Percentiles rank a stretch among this genome's conserved stretches.
Conservation (phyloP, 1,140 invertebrate species). For the Trichogramma pretiosum region DNA sequence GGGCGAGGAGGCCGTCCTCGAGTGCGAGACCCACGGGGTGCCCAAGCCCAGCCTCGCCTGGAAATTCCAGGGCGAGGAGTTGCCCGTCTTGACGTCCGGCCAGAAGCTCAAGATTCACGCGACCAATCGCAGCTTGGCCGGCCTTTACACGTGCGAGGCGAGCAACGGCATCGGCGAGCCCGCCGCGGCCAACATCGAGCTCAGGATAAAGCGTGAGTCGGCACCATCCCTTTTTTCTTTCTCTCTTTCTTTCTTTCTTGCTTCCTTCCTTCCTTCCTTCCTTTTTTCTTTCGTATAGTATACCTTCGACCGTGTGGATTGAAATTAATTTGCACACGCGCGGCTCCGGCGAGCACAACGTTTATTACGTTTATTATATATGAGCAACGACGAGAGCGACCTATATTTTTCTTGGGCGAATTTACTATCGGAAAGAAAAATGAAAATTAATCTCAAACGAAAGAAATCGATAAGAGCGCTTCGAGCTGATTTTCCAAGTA, state of each 20-base stretch:
- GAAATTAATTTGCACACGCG: no score
- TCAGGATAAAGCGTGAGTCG: conserved; percentile 34
- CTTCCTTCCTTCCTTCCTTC: no score
- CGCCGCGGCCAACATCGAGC: conserved; percentile 51
- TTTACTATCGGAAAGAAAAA: no score
- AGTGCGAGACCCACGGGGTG: conserved; percentile 57
- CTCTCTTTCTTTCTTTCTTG: not conserved
- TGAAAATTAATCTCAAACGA: no score
- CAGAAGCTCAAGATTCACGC: conserved; percentile 58
- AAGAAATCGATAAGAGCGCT: no score
- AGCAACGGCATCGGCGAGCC: conserved; percentile 65
- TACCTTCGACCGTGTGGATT: no score
- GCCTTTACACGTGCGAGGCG: conserved; percentile 63
- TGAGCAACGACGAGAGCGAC: no score
- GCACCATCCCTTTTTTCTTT: not conserved
- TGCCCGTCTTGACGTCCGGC: conserved; percentile 54
- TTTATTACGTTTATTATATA: no score
- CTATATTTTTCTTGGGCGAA: no score
- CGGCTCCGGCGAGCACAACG: no score
- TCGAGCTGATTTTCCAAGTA: no score
- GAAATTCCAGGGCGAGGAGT: conserved; percentile 55
- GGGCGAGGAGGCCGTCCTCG: conserved; percentile 60
- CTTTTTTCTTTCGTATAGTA: no score
- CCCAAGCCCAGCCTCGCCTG: conserved; percentile 61
- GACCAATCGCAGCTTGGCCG: conserved; percentile 54